Conservation (phyloP, 2,113 vertebrate genomes). For the Etheostoma cragini region DNA sequence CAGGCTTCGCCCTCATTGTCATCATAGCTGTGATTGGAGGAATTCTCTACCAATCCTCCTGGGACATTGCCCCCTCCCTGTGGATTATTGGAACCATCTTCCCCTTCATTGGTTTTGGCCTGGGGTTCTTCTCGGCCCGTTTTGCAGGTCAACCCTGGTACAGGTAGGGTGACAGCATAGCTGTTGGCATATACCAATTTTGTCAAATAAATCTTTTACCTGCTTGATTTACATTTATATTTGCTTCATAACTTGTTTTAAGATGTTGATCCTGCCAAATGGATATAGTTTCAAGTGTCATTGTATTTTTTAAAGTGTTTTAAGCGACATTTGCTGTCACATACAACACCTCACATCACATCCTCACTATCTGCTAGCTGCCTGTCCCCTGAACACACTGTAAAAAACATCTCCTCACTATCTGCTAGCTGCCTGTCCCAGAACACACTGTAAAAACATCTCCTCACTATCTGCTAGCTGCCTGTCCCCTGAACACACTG, state of each 20-base stretch:
- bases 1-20: slow-evolving; percentile 87
- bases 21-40: slow-evolving; percentile 91
- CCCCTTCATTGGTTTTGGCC: slow-evolving; percentile 88
- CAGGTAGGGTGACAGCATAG: slow-evolving; percentile 83
- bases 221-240: not conserved
- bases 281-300: not conserved
- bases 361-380: no score
- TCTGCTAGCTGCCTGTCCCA: no score
- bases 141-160: slow-evolving; percentile 90
- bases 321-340: no score
- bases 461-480: no score
- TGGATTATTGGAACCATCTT: slow-evolving; percentile 95
- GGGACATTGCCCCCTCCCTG: slow-evolving; percentile 89
- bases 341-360: no score
- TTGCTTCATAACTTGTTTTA: not conserved
- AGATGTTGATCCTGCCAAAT: not conserved
- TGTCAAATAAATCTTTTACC: not conserved
- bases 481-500: no score
- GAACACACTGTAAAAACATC: no score
- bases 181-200: not conserved
- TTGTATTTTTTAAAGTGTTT: no score
- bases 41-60: slow-evolving; percentile 93
- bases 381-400: no score
- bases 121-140: slow-evolving; percentile 91
- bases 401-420: no score